phyloP scores from a whole-genome alignment of 2,797 vertebrate species.

The Anabas testudineus region DNA sequence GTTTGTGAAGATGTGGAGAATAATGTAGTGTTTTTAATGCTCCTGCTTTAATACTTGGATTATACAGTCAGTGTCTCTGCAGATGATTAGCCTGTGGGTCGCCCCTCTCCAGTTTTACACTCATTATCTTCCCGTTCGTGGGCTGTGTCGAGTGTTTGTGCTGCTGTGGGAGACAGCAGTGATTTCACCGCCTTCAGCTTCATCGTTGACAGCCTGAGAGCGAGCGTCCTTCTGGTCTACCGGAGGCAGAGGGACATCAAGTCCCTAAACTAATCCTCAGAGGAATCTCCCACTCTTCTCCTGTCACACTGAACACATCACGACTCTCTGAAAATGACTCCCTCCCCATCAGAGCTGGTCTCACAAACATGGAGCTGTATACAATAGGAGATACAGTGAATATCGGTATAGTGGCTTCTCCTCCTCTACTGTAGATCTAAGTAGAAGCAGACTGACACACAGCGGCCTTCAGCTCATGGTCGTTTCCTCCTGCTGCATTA shows the following conservation, averaged over 20 bases:
- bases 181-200: background rate
- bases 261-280: background rate
- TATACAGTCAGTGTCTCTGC: conserved; percentile 27
- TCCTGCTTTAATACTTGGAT: conserved; percentile 15
- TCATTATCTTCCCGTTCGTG: background rate
- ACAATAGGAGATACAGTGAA: too few species aligned
- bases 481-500: conserved; percentile 20
- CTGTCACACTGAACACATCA: background rate
- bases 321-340: background rate
- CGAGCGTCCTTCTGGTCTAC: background rate
- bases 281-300: conserved; percentile 11
- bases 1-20: too few species aligned
- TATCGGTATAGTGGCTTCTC: too few species aligned
- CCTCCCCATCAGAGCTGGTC: conserved; percentile 14
- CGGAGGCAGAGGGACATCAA: too few species aligned
- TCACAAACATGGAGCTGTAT: background rate
- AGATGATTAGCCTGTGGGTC: conserved; percentile 29
- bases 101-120: background rate
- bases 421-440: background rate
- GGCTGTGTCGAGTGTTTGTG: background rate
- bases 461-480: conserved; percentile 37
- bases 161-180: background rate
- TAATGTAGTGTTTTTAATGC: too few species aligned
- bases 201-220: conserved; percentile 16
- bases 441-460: conserved; percentile 12